Conservation (phyloP, 2,888 invertebrate genomes). For the Platycheirus rosarum region DNA sequence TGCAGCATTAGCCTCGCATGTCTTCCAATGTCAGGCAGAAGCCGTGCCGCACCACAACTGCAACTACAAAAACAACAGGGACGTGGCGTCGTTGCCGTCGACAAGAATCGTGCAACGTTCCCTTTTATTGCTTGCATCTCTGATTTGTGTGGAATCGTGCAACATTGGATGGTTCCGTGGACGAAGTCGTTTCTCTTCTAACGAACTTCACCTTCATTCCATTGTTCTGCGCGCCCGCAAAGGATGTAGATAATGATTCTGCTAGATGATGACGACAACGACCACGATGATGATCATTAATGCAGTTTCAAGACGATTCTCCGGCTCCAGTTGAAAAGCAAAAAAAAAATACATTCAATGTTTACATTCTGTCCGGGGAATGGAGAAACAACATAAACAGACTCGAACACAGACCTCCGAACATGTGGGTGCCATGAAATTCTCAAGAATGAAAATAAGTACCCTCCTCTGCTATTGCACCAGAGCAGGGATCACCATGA, state of each 20-base stretch:
- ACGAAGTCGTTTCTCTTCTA: slow-evolving; percentile 37
- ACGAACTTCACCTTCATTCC: slow-evolving; percentile 65
- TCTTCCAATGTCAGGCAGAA: slow-evolving; percentile 51
- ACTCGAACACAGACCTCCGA: slow-evolving; percentile 52
- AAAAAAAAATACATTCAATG: slow-evolving; percentile 38
- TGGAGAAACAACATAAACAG: slow-evolving; percentile 66
- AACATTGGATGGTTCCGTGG: slow-evolving; percentile 14
- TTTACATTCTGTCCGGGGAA: slow-evolving; percentile 55
- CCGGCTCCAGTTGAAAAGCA: background rate
- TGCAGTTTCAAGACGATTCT: slow-evolving; percentile 33
- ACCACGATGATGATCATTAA: slow-evolving; percentile 11
- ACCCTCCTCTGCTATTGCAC: background rate
- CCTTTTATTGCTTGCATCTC: slow-evolving; percentile 68
- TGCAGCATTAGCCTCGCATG: slow-evolving; percentile 58
- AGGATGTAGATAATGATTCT: slow-evolving; percentile 55
- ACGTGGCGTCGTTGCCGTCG: background rate
- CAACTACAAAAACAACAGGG: background rate
- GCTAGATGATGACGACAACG: background rate
- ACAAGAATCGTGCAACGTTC: slow-evolving; percentile 47
- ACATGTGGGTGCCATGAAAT: slow-evolving; percentile 69
- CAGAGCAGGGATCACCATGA: slow-evolving; percentile 63
- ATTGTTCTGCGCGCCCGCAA: slow-evolving; percentile 51
- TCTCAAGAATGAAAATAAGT: slow-evolving; percentile 70
- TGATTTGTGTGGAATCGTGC: slow-evolving; percentile 69
- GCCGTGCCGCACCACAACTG: slow-evolving; percentile 24